Conservation (phyloP, 1,140 invertebrate genomes). For the Ptiloglossa arizonensis region DNA sequence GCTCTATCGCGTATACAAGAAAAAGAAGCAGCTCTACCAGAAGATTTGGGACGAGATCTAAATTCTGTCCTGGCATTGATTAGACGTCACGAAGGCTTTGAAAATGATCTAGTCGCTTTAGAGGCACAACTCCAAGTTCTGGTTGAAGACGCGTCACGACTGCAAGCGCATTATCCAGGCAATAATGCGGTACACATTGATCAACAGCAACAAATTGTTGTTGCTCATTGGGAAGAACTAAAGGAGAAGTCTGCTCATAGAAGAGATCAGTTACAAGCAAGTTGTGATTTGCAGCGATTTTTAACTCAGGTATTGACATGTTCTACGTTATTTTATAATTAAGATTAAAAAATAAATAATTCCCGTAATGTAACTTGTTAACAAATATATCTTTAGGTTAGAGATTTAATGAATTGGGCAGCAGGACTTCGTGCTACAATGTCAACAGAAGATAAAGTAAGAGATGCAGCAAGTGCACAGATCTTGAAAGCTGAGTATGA, state of each 20-base stretch:
- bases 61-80: constrained; percentile 93
- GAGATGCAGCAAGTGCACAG: constrained; percentile 94
- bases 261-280: constrained; percentile 91
- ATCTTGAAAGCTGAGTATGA: constrained; percentile 94
- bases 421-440: constrained; percentile 90
- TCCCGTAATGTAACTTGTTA: constrained; percentile 6
- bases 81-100: constrained; percentile 95
- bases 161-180: constrained; percentile 95
- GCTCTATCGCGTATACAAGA: constrained; percentile 94
- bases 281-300: constrained; percentile 95
- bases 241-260: constrained; percentile 91
- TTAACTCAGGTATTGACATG: constrained; percentile 81
- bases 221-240: constrained; percentile 93
- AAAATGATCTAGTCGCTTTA: constrained; percentile 96
- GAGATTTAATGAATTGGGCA: constrained; percentile 95
- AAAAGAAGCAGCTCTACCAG: constrained; percentile 91
- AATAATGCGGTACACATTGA: constrained; percentile 95
- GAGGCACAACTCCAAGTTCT: constrained; percentile 96
- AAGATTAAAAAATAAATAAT: no score
- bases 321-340: not conserved
- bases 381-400: constrained; percentile 84
- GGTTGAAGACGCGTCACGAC: constrained; percentile 93
- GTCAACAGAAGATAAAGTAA: constrained; percentile 90
- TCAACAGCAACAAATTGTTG: constrained; percentile 91
- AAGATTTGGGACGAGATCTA: constrained; percentile 93